Conservation (phyloP, 2,888 invertebrate species). For the Yponomeuta plumbellus region DNA sequence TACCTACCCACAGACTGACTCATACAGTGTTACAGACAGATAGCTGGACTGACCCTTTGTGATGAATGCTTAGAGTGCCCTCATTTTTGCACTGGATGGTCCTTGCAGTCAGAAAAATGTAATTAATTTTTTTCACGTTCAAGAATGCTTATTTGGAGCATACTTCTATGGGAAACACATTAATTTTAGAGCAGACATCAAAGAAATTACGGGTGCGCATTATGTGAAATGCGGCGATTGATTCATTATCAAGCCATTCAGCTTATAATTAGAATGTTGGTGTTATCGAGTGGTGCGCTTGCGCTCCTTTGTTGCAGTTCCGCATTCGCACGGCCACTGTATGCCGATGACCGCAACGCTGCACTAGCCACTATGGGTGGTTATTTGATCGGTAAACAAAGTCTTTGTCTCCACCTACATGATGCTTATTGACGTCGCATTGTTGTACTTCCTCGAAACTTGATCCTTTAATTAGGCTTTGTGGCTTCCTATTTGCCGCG, state of each 20-base stretch:
- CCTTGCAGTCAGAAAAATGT: no score
- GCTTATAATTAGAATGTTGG: neutral
- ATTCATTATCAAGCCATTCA: neutral
- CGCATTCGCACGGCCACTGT: constrained; percentile 14
- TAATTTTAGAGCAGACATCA: neutral
- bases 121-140: no score
- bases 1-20: no score
- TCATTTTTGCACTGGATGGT: neutral
- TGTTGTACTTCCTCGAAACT: neutral
- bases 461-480: neutral
- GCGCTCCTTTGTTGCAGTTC: constrained; percentile 13
- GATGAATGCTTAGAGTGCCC: neutral
- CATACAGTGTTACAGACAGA: no score
- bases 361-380: constrained; percentile 16
- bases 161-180: no score
- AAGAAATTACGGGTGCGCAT: neutral
- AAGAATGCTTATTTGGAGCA: no score
- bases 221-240: neutral
- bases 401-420: constrained; percentile 45
- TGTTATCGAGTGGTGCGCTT: neutral
- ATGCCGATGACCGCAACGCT: constrained; percentile 14
- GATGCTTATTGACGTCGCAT: constrained; percentile 3
- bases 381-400: constrained; percentile 41
- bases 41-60: neutral
- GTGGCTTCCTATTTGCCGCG: no score